These are phyloP conservation scores for Gephyroberyx darwinii DNA, from an alignment of 2,797 vertebrate species.

Conservation along the genomic window DNA sequence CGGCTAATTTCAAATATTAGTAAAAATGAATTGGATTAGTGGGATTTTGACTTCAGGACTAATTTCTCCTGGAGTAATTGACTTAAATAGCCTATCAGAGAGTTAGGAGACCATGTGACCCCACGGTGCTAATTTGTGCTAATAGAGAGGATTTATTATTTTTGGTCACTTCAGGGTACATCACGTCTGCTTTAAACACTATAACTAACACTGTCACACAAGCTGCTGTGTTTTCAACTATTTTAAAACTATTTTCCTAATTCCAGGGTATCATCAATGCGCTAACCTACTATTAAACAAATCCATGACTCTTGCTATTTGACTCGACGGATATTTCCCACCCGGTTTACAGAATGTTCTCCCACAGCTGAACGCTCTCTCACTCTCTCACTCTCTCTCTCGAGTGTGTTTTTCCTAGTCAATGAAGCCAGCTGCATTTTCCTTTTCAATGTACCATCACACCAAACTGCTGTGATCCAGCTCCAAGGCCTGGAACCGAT, in stretches of 20 bases:
- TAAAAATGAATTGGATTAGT: constrained; percentile 59
- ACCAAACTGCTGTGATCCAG: neutral
- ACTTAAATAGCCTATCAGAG: constrained; percentile 17
- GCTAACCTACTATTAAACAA: no score
- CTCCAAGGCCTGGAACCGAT: constrained; percentile 33
- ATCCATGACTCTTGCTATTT: neutral
- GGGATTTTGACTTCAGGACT: constrained; percentile 37
- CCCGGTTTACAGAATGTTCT: neutral
- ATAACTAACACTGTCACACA: neutral
- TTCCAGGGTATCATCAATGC: neutral
- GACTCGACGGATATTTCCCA: constrained; percentile 4
- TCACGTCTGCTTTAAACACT: constrained; percentile 11
- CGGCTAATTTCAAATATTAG: constrained; percentile 51
- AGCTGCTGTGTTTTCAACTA: neutral
- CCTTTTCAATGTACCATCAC: constrained; percentile 5
- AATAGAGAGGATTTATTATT: constrained; percentile 33
- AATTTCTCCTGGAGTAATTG: constrained; percentile 46
- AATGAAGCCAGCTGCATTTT: constrained; percentile 8
- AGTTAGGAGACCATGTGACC: constrained; percentile 16
- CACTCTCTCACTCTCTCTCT: no score
- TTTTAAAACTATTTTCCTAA: neutral
- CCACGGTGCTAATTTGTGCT: constrained; percentile 15
- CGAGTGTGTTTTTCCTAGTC: constrained; percentile 5
- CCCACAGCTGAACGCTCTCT: constrained; percentile 1
- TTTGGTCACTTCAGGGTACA: constrained; percentile 18